phyloP scores from a whole-genome alignment of 2,113 vertebrate genomes.

The Phaetusa simplex region DNA sequence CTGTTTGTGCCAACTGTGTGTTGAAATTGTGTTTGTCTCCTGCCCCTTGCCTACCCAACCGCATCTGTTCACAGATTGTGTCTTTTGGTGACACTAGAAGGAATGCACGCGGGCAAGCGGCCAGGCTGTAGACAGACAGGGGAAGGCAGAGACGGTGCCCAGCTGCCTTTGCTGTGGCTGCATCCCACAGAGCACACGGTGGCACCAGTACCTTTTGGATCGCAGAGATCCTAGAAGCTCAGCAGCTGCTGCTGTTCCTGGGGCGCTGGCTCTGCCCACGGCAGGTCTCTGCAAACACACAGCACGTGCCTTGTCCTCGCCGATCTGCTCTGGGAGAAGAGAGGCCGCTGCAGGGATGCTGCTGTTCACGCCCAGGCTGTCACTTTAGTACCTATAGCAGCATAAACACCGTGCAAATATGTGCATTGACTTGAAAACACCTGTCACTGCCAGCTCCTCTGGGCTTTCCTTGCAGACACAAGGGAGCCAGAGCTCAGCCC shows the following conservation, averaged over 20 bases:
- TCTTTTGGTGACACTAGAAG: background rate
- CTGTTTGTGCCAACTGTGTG: background rate
- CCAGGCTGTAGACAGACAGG: background rate
- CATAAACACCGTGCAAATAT: fast-evolving
- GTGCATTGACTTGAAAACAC: background rate
- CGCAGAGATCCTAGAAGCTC: background rate
- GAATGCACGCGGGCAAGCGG: fast-evolving
- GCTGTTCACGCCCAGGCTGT: background rate
- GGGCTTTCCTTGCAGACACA: background rate
- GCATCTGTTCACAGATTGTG: background rate
- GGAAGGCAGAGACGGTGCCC: background rate
- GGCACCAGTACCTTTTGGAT: background rate
- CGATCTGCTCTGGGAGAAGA: background rate
- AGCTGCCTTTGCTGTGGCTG: background rate
- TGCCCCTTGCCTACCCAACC: background rate
- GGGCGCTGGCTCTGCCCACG: background rate
- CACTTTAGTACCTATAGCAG: background rate
- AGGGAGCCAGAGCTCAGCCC: background rate
- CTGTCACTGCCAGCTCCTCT: background rate
- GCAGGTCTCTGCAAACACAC: background rate
- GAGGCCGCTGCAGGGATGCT: fast-evolving
- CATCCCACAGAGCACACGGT: background rate
- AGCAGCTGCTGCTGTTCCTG: background rate
- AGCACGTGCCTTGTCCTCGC: fast-evolving
- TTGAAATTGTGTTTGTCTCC: background rate